phyloP scores from a whole-genome alignment of 2,113 vertebrate genomes.

The Eublepharis macularius region DNA sequence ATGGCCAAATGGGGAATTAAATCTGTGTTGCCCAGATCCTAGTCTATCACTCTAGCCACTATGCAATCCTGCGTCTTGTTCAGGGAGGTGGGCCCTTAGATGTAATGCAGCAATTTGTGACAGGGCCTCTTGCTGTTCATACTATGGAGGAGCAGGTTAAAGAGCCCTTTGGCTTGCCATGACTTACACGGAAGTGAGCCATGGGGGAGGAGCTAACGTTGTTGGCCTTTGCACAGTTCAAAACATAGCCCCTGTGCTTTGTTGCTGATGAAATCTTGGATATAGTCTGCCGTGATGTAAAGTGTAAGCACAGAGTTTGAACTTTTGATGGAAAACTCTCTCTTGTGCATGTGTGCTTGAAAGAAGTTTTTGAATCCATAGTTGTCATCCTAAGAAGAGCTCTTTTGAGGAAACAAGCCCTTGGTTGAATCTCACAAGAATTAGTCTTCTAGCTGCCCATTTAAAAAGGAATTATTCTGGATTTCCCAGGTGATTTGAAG shows the following conservation, averaged over 20 bases:
- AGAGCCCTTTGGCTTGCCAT: neutral
- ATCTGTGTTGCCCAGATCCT: no score
- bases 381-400: neutral
- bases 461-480: constrained; percentile 41
- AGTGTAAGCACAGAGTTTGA: neutral
- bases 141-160: neutral
- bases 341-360: neutral
- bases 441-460: constrained; percentile 1
- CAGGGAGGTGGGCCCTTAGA: neutral
- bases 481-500: constrained; percentile 40
- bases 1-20: no score
- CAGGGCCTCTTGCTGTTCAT: no score
- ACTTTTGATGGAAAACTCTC: neutral
- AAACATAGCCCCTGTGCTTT: neutral
- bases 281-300: neutral
- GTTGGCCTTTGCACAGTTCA: neutral
- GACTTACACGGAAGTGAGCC: neutral
- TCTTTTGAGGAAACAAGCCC: neutral
- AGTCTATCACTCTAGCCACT: no score
- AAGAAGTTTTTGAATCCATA: neutral
- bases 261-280: neutral
- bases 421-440: constrained; percentile 16
- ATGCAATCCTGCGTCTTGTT: neutral
- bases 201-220: neutral
- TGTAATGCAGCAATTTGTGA: neutral